A percentile compares a stretch with the other conserved stretches of the same genome.
Evolutionary conservation across 2,888 invertebrate species (phyloP).

Genomic region (Agrochola macilenta): DNA sequence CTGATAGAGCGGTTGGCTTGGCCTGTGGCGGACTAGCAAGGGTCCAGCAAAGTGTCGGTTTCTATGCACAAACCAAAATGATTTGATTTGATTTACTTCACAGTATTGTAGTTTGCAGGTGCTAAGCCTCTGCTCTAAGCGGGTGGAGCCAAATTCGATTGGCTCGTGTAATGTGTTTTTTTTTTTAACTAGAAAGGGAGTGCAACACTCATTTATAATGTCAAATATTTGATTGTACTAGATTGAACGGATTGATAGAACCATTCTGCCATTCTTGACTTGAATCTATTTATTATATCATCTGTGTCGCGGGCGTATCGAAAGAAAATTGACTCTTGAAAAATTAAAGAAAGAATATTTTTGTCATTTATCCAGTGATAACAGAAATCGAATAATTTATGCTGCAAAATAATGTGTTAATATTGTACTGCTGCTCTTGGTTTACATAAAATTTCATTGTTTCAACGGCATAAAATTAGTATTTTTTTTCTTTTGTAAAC

Average conservation of each 20-base stretch:
- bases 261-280: not conserved
- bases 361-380: slow-evolving; percentile 14
- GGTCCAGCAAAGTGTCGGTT: not conserved
- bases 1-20: not conserved
- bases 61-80: not conserved
- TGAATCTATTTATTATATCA: slow-evolving; percentile 58
- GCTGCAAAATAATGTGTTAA: slow-evolving; percentile 24
- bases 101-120: not conserved
- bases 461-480: slow-evolving; percentile 27
- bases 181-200: not conserved
- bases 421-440: not conserved
- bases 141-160: not conserved
- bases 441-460: slow-evolving; percentile 7
- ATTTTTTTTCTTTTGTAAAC: slow-evolving; percentile 75
- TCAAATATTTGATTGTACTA: slow-evolving; percentile 34
- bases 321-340: slow-evolving; percentile 59
- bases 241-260: slow-evolving; percentile 9
- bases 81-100: not conserved
- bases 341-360: slow-evolving; percentile 39
- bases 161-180: not conserved
- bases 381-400: slow-evolving; percentile 21
- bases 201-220: slow-evolving; percentile 37
- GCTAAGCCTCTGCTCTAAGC: not conserved
- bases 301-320: slow-evolving; percentile 77
- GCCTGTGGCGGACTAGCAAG: not conserved